These are phyloP conservation scores for Baryphthengus martii DNA, from an alignment of 2,113 vertebrate species.

Conservation along the genomic window DNA sequence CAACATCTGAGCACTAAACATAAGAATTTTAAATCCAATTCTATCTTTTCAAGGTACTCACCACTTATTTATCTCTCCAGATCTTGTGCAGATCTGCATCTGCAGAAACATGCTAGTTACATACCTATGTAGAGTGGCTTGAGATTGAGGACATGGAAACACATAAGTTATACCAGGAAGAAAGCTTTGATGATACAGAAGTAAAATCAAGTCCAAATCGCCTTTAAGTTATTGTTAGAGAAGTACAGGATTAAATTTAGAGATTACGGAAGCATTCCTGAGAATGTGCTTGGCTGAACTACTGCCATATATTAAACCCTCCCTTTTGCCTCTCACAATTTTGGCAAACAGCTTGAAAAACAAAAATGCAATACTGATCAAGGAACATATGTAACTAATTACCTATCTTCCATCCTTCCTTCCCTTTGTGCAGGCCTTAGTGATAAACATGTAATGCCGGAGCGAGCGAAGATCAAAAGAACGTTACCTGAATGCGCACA, in stretches of 20 bases:
- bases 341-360: slow-evolving; percentile 24
- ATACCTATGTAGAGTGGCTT: neutral
- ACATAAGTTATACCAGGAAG: neutral
- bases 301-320: neutral
- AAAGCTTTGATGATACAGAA: neutral
- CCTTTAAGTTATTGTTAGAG: neutral
- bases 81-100: neutral
- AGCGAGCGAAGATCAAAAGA: slow-evolving; percentile 48
- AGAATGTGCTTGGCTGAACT: neutral
- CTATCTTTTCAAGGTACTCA: neutral
- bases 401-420: neutral
- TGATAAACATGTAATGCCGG: neutral
- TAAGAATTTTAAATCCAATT: neutral
- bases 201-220: neutral
- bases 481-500: neutral
- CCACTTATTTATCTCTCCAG: neutral
- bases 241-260: neutral
- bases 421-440: neutral
- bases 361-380: slow-evolving; percentile 39
- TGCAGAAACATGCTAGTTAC: neutral
- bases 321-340: neutral
- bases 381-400: slow-evolving; percentile 53
- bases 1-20: neutral
- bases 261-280: neutral
- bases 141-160: neutral